Percentiles rank a stretch among this genome's conserved stretches.
These are phyloP conservation scores for Nansenia antarctica DNA, from an alignment of 2,113 vertebrate species.

Conservation along the genomic window DNA sequence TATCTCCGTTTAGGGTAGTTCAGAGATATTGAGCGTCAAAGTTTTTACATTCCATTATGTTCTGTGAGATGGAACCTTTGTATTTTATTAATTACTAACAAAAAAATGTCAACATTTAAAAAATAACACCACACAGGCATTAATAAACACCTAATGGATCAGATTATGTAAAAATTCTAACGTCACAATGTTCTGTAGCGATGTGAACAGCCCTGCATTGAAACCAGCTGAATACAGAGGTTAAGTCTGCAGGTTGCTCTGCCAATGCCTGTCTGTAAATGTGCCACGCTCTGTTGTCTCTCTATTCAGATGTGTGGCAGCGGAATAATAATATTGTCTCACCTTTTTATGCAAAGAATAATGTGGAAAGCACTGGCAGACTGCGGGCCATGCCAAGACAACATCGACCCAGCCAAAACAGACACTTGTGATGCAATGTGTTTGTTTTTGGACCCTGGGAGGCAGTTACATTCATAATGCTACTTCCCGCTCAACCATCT, in stretches of 20 bases:
- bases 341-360: slow-evolving; percentile 26
- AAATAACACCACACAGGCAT: too few species aligned
- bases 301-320: slow-evolving; percentile 29
- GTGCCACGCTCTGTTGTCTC: background rate
- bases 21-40: too few species aligned
- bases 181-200: background rate
- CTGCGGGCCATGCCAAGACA: background rate
- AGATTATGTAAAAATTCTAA: too few species aligned
- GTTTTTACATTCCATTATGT: too few species aligned
- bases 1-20: too few species aligned
- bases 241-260: slow-evolving; percentile 38
- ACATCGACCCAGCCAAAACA: slow-evolving; percentile 2
- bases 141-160: background rate
- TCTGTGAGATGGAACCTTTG: too few species aligned
- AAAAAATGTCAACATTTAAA: too few species aligned
- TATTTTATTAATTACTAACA: too few species aligned
- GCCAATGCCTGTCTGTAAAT: slow-evolving; percentile 5
- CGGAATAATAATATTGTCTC: slow-evolving; percentile 45
- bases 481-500: too few species aligned
- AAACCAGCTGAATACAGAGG: slow-evolving; percentile 13
- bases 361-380: background rate
- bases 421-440: background rate
- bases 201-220: background rate
- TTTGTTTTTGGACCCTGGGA: background rate
- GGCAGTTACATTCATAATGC: too few species aligned